Conservation (phyloP, 53 echinoderm and acorn worm species). For the Holothuria leucospilota region DNA sequence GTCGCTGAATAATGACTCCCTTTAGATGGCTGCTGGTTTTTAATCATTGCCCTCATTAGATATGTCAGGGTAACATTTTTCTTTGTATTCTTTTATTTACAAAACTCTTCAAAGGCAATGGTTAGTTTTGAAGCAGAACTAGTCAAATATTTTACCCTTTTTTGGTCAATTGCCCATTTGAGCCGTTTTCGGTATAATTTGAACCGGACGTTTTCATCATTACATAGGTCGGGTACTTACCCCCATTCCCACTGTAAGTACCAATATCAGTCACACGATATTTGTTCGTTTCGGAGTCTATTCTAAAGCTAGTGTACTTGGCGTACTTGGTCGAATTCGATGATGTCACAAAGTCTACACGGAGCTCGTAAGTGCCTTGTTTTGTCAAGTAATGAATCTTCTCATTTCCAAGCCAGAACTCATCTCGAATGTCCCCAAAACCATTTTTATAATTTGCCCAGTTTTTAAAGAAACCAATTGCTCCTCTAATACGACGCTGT, state of each 20-base stretch:
- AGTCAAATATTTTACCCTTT: too few relatives aligned
- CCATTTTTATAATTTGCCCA: background rate
- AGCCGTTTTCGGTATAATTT: too few relatives aligned
- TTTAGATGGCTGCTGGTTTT: too few relatives aligned
- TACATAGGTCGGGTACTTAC: background rate
- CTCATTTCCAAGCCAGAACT: constrained; percentile 29
- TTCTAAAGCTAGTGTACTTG: constrained; percentile 1
- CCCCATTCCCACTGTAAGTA: constrained; percentile 1
- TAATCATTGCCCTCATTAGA: too few relatives aligned
- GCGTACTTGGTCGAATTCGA: background rate
- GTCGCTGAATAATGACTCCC: too few relatives aligned
- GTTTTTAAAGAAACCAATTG: background rate
- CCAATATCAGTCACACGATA: constrained; percentile 1
- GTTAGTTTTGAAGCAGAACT: too few relatives aligned
- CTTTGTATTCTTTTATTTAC: too few relatives aligned
- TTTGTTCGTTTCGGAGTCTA: constrained; percentile 3
- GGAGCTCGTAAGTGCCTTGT: background rate
- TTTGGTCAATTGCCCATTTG: too few relatives aligned
- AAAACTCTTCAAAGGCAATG: too few relatives aligned
- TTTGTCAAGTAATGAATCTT: constrained; percentile 15
- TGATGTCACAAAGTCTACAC: background rate
- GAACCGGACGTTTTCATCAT: too few relatives aligned
- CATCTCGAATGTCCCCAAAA: background rate
- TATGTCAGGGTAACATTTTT: too few relatives aligned
- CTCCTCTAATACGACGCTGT: background rate